phyloP scores from a whole-genome alignment of 2,113 vertebrate genomes.

The Cathartes aura region DNA sequence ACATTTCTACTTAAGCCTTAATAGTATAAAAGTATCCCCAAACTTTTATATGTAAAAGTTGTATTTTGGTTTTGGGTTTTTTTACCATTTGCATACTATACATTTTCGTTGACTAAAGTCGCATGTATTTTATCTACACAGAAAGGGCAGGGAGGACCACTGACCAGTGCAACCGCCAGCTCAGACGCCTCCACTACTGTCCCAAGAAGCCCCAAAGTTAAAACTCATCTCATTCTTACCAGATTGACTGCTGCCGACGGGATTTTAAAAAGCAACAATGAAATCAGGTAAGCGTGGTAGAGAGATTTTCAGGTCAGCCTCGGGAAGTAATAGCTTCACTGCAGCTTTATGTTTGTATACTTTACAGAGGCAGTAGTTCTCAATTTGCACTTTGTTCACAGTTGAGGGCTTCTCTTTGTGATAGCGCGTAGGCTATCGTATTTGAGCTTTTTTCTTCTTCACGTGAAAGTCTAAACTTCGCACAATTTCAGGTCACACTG shows the following conservation, averaged over 20 bases:
- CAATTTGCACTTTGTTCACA: not conserved
- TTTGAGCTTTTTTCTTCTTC: not conserved
- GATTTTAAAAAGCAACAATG: not conserved
- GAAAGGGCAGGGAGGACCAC: not conserved
- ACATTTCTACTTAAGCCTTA: not conserved
- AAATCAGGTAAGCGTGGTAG: not conserved
- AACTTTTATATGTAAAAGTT: not conserved
- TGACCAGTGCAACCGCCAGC: accelerated
- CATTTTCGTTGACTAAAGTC: not conserved
- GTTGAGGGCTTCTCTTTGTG: not conserved
- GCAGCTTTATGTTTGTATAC: not conserved
- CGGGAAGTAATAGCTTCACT: not conserved
- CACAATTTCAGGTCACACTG: not conserved
- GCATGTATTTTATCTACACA: not conserved
- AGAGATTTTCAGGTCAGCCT: not conserved
- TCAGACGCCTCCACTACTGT: not conserved
- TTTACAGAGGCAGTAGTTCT: not conserved
- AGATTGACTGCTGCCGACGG: not conserved
- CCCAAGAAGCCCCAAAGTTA: not conserved
- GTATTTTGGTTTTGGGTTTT: not conserved
- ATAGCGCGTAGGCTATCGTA: accelerated
- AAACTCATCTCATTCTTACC: not conserved
- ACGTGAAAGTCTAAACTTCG: accelerated
- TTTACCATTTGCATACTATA: not conserved
- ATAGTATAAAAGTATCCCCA: not conserved